Evolutionary conservation across 2,113 vertebrate species (phyloP), one percentile per base, ranked within the genome.

Genomic region (Albula goreensis): DNA sequence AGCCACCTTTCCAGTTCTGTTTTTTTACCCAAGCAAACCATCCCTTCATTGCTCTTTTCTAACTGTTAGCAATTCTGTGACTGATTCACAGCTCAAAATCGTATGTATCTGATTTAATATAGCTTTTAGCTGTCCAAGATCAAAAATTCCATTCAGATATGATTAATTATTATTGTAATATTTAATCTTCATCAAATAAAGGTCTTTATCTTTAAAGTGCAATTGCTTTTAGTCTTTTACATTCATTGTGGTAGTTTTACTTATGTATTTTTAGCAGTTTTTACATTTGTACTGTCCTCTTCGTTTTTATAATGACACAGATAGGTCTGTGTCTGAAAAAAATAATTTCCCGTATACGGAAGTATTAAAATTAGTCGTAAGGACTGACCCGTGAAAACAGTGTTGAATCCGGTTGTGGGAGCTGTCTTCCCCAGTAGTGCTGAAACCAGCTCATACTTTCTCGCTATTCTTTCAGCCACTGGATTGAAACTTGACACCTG

Each of bases 401-500:
- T 48, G 25, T 31, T 31, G 84, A 82, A 85, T 80, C 57, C 91
- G 83, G 92, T 87, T 78, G 90, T 90, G 93, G 93, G 95, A 94
- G 94, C 95, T 96, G 94, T 95, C 93, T 94, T 90, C 85, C 50
- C 87, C 89, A 70, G 90, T 85, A 91, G 95, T 96, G 93, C 95
- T 96, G 95, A 96, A 94, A 94, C 91, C 93, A 93, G 93, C 92
- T 94, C 94, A 93, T 78, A 50, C 90, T 82, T 86, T 88, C 83
- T 91, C 85, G 88, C 89, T 91, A 90, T 88, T 80, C 85, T 86
- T 87, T 91, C 90, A 87, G 91, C 90, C 88, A 90, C 88, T 85
- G 88, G 83, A 86, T 84, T 90, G 90, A 91, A 93, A 83, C 91
- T 92, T 84, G 91, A 91, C 94, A 96, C 95, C 95, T 96, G 95